A percentile compares a stretch with the other conserved stretches of the same genome.
Conservation (phyloP, 2,113 vertebrate species). For the Nothoprocta perdicaria region DNA sequence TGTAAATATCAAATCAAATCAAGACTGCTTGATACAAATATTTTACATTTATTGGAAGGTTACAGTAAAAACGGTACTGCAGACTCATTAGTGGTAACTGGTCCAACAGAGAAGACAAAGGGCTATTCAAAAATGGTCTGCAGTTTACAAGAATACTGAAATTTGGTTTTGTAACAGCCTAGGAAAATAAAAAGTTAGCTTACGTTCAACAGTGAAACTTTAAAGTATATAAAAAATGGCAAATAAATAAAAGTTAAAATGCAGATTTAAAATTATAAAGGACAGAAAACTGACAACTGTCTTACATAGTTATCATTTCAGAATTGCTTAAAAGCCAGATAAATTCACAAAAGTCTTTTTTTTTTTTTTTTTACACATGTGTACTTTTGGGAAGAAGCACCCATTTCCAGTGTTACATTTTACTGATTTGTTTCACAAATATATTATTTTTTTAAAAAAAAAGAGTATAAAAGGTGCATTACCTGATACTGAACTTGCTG, state of each 20-base stretch:
- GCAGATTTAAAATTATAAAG: slow-evolving; percentile 74
- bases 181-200: slow-evolving; percentile 64
- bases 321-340: slow-evolving; percentile 61
- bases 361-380: slow-evolving; percentile 38
- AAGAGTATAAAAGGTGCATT: slow-evolving; percentile 77
- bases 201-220: slow-evolving; percentile 68
- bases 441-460: slow-evolving; percentile 73
- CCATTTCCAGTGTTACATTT: slow-evolving; percentile 80
- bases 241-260: slow-evolving; percentile 83
- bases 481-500: slow-evolving; percentile 62
- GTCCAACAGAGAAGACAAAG: slow-evolving; percentile 70
- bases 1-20: slow-evolving; percentile 41
- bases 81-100: slow-evolving; percentile 71
- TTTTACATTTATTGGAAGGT: slow-evolving; percentile 85
- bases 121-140: slow-evolving; percentile 57
- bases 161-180: slow-evolving; percentile 27
- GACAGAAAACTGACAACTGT: slow-evolving; percentile 21
- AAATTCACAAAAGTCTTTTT: slow-evolving; percentile 21
- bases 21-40: slow-evolving; percentile 71
- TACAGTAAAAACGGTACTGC: slow-evolving; percentile 76
- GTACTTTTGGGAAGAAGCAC: slow-evolving; percentile 74
- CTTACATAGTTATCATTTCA: slow-evolving; percentile 55
- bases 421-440: slow-evolving; percentile 72
- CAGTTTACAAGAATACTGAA: slow-evolving; percentile 67
- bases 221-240: slow-evolving; percentile 73